phyloP scores from a whole-genome alignment of 2,888 invertebrate species.

The Torymus aiolomorphi region DNA sequence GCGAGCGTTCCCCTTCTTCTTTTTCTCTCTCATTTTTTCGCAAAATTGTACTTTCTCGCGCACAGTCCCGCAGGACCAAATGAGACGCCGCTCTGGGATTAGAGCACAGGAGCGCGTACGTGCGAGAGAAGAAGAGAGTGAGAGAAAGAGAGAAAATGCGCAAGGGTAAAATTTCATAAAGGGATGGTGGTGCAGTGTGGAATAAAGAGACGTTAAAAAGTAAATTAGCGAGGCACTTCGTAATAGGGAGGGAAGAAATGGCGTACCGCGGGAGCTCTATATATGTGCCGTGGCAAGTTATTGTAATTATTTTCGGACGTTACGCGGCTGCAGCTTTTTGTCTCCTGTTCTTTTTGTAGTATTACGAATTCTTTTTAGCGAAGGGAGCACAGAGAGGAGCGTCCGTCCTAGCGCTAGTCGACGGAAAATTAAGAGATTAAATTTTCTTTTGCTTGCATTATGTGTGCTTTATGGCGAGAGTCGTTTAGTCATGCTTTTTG shows the following conservation, averaged over 20 bases:
- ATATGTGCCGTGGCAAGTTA: slow-evolving; percentile 10
- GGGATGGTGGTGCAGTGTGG: slow-evolving; percentile 5
- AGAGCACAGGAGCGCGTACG: neutral
- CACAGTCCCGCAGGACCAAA: neutral
- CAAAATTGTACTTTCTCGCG: neutral
- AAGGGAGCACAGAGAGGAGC: neutral
- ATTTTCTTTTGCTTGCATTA: slow-evolving; percentile 11
- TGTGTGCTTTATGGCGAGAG: slow-evolving; percentile 1
- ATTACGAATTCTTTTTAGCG: slow-evolving; percentile 30
- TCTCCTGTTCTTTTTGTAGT: neutral
- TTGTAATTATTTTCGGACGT: slow-evolving; percentile 8
- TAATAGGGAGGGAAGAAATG: neutral
- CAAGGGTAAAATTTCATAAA: slow-evolving; percentile 49
- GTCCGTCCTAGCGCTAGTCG: neutral
- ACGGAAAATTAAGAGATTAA: slow-evolving; percentile 19
- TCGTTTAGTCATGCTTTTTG: neutral
- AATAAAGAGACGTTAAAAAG: slow-evolving; percentile 50
- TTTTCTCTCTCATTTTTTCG: slow-evolving; percentile 21
- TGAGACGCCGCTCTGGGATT: slow-evolving; percentile 32
- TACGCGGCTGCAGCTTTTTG: neutral
- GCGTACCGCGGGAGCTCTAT: neutral
- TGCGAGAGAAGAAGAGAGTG: neutral
- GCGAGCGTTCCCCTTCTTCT: slow-evolving; percentile 16
- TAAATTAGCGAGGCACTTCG: slow-evolving; percentile 42
- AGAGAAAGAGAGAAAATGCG: neutral